These are phyloP conservation scores for Eleutherodactylus coqui DNA, from an alignment of 2,797 vertebrate species.

Conservation along the genomic window DNA sequence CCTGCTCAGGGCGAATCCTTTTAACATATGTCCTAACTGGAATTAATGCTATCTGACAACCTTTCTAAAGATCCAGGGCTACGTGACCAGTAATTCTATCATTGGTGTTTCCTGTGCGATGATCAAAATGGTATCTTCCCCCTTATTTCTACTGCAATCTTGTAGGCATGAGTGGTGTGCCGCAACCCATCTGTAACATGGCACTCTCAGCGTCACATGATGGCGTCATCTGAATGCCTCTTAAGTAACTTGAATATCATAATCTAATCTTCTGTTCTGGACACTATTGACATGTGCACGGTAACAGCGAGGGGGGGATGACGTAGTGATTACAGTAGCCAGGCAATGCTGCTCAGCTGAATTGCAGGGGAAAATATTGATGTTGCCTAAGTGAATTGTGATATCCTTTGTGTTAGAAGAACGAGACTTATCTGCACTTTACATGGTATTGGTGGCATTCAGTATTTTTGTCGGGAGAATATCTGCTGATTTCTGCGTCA, in stretches of 20 bases:
- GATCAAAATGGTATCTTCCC: too few relatives aligned
- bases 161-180: not conserved
- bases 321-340: not conserved
- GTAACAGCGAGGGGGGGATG: too few relatives aligned
- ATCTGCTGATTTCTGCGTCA: not conserved
- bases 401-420: constrained; percentile 10
- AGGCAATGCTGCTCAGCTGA: not conserved
- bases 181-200: not conserved
- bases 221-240: not conserved
- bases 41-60: too few relatives aligned
- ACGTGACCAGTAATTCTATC: too few relatives aligned
- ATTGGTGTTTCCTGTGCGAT: too few relatives aligned
- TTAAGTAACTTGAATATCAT: not conserved
- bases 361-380: not conserved
- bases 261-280: not conserved
- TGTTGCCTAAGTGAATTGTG: not conserved
- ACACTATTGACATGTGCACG: not conserved
- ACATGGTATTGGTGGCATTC: not conserved
- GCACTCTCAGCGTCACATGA: not conserved
- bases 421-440: not conserved
- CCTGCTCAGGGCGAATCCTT: too few relatives aligned
- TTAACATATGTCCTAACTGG: too few relatives aligned
- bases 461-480: not conserved
- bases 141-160: not conserved
- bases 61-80: too few relatives aligned